Percentiles rank a stretch among this genome's conserved stretches.
These are phyloP conservation scores for Amphimedon queenslandica DNA, from an alignment of 37 sponge, comb jelly and placozoan species.

Conservation along the genomic window DNA sequence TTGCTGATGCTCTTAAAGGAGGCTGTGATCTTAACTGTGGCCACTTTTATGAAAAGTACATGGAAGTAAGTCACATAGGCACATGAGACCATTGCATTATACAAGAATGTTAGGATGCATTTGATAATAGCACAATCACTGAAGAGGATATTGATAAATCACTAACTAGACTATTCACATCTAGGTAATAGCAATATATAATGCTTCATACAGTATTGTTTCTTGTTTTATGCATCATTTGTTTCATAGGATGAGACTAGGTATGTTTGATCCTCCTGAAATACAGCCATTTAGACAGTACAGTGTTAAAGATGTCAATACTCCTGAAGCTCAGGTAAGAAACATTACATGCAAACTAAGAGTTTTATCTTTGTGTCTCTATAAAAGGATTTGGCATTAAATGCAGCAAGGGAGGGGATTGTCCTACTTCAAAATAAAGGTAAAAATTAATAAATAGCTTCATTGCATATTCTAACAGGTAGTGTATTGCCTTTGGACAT, in stretches of 20 bases:
- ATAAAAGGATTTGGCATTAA: slow-evolving; percentile 46
- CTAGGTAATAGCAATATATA: slow-evolving; percentile 43
- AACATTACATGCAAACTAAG: not conserved
- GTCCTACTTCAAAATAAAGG: slow-evolving; percentile 63
- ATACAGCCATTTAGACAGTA: slow-evolving; percentile 49
- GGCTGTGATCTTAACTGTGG: slow-evolving; percentile 85
- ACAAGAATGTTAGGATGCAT: slow-evolving; percentile 35
- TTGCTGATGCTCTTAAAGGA: slow-evolving; percentile 47
- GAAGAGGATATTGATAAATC: slow-evolving; percentile 45
- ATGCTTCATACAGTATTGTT: too few species aligned
- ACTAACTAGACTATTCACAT: slow-evolving; percentile 48
- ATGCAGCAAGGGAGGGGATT: slow-evolving; percentile 65
- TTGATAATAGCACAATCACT: slow-evolving; percentile 48
- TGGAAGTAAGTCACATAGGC: slow-evolving; percentile 1
- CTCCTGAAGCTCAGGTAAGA: slow-evolving; percentile 45
- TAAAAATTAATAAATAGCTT: not conserved
- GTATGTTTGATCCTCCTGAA: slow-evolving; percentile 69
- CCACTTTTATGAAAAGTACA: slow-evolving; percentile 54
- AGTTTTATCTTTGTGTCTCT: not conserved
- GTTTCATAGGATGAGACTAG: slow-evolving; percentile 51
- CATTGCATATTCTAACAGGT: slow-evolving; percentile 1
- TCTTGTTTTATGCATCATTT: not conserved
- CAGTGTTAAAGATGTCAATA: slow-evolving; percentile 40
- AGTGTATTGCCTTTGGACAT: slow-evolving; percentile 48
- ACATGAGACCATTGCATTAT: not conserved